Evolutionary conservation across 1,140 invertebrate species (phyloP), one percentile per base, ranked within the genome.

Genomic region (Dendroctonus valens): DNA sequence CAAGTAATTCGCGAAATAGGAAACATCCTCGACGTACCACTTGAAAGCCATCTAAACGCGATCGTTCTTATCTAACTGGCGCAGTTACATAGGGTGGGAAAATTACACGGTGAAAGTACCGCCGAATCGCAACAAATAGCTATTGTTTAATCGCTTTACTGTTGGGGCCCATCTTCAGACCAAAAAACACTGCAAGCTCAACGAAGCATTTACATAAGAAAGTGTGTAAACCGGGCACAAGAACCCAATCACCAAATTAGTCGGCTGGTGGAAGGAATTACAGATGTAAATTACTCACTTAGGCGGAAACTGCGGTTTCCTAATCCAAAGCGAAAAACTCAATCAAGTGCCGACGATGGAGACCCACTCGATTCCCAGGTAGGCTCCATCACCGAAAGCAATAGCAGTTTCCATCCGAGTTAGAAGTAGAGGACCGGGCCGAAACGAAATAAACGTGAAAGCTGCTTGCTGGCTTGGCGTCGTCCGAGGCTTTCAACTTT

Each of bases 401-500:
- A 53, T 53, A 53, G 12, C 51, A 53, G 51, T 53, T 46, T 37
- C 26, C 51, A 26, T 53, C 37, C 26, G 12, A 15, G 51, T 37
- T 53, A 53, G 37, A 53, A 53, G 51, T 53, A 53, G 12, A 53
- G 37, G 12, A 53, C 9, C 12, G n/a, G 51, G 26, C 12, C 9
- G 26, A 53, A 26, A 53, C n/a, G 26, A 61, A 52, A 61, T 42
- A 58, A 54, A 59, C 46, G 49, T 59, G 46, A 59, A 48, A 48
- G 42, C 41, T 15, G 14, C 26, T 48, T 15, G 14, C 26, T 48
- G 44, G 57, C 57, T 9, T 26, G 26, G 26, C 44, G 26, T 14
- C 44, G 57, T 46, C 12, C 41, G 42, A 37, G 9, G 57, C 57
- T 59, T 59, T 59, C 57, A 59, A 59, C 42, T 59, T 59, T 59